These are phyloP conservation scores for Forbesichthys agassizii DNA, from an alignment of 2,113 vertebrate species.

Conservation along the genomic window DNA sequence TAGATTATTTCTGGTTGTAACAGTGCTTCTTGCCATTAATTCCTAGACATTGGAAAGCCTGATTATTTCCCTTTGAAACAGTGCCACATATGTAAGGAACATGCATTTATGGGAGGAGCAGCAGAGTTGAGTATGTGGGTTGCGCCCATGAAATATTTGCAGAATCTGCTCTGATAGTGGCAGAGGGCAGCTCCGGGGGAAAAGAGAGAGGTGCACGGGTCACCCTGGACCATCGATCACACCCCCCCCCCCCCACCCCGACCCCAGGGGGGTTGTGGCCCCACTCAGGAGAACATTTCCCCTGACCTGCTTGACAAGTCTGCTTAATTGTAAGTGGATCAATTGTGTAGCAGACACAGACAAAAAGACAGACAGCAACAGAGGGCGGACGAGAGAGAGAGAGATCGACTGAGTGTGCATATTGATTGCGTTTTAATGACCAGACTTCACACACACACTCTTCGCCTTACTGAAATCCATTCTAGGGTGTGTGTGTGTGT, in stretches of 20 bases:
- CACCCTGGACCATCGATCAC: slow-evolving; percentile 64
- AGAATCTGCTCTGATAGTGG: neutral
- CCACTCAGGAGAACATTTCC: slow-evolving; percentile 55
- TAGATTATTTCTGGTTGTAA: too few species aligned
- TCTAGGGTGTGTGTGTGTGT: too few species aligned
- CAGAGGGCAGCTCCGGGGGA: slow-evolving; percentile 49
- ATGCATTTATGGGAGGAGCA: too few species aligned
- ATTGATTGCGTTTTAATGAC: too few species aligned
- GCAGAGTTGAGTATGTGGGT: too few species aligned
- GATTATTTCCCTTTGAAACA: too few species aligned
- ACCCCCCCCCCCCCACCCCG: neutral
- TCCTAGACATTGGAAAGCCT: too few species aligned
- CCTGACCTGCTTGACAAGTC: slow-evolving; percentile 66
- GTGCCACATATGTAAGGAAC: too few species aligned
- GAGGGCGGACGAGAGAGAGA: slow-evolving; percentile 33
- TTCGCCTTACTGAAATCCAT: too few species aligned
- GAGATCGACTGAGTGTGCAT: slow-evolving; percentile 6
- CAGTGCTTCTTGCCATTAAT: too few species aligned
- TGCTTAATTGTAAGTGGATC: slow-evolving; percentile 67
- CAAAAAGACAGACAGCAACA: slow-evolving; percentile 12
- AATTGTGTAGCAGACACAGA: slow-evolving; percentile 57
- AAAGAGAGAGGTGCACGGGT: slow-evolving; percentile 28
- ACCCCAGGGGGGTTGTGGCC: slow-evolving; percentile 26
- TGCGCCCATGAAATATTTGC: too few species aligned
- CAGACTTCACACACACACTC: too few species aligned